A percentile compares a stretch with the other conserved stretches of the same genome.
These are phyloP conservation scores for Tribolium madens DNA, from an alignment of 1,140 invertebrate genomes.

Conservation along the genomic window DNA sequence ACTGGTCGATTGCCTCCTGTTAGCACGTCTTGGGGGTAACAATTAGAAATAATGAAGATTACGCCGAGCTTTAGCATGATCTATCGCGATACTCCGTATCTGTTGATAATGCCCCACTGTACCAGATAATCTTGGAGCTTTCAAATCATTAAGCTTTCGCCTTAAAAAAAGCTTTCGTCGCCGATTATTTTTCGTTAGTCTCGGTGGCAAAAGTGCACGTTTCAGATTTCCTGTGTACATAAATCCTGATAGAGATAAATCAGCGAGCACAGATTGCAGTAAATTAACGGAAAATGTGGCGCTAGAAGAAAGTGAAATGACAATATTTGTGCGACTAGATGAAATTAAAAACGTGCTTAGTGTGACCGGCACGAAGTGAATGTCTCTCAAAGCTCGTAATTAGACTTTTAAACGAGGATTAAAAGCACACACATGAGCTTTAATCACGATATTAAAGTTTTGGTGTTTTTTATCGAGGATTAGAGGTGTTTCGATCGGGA, in stretches of 20 bases:
- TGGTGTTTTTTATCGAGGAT: too few relatives aligned
- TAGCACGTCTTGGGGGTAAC: conserved; percentile 56
- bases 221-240: conserved; percentile 55
- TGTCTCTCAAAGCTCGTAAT: conserved; percentile 29
- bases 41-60: conserved; percentile 62
- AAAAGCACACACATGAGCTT: background rate
- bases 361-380: conserved; percentile 40
- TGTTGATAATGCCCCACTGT: conserved; percentile 49
- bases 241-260: conserved; percentile 61
- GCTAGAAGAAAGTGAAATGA: conserved; percentile 55
- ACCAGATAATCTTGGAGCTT: conserved; percentile 37
- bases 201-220: conserved; percentile 43
- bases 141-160: conserved; percentile 21
- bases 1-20: conserved; percentile 42
- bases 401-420: conserved; percentile 4
- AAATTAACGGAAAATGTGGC: conserved; percentile 57
- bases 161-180: conserved; percentile 32
- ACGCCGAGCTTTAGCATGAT: conserved; percentile 55
- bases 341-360: conserved; percentile 60
- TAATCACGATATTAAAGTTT: background rate
- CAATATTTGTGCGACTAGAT: conserved; percentile 51
- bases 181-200: conserved; percentile 42
- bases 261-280: conserved; percentile 53
- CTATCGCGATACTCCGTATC: conserved; percentile 49
- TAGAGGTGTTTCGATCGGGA: background rate